Conservation (phyloP, 2,888 invertebrate species). For the Cerceris ruficornis region DNA sequence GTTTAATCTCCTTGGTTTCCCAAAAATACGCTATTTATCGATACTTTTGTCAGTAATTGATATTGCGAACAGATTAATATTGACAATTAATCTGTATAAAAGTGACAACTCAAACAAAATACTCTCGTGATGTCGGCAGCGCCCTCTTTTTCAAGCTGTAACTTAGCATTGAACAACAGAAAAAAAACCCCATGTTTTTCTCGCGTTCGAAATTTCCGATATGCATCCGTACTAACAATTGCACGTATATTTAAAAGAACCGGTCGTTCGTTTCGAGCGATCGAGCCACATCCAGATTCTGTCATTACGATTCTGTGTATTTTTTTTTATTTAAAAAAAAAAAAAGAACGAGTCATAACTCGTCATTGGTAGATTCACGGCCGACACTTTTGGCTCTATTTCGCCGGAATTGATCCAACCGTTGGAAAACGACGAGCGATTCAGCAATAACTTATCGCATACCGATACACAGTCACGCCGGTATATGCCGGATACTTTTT, state of each 20-base stretch:
- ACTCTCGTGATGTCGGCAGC: too few relatives aligned
- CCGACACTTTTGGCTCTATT: conserved; percentile 37
- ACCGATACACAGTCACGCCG: conserved; percentile 44
- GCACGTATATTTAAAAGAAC: too few relatives aligned
- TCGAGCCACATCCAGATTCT: neutral
- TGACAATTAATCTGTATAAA: too few relatives aligned
- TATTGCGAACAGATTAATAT: too few relatives aligned
- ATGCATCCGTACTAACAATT: conserved; percentile 1
- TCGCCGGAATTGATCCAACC: conserved; percentile 34
- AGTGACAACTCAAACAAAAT: too few relatives aligned
- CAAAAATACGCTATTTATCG: too few relatives aligned
- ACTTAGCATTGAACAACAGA: too few relatives aligned
- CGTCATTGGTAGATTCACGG: conserved; percentile 28
- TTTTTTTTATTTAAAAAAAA: conserved; percentile 17
- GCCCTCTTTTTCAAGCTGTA: too few relatives aligned
- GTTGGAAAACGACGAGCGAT: conserved; percentile 40
- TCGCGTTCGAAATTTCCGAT: neutral
- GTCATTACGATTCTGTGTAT: conserved; percentile 5
- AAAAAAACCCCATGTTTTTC: neutral
- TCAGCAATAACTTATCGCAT: conserved; percentile 62
- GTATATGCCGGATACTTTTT: conserved; percentile 46
- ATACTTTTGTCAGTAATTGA: too few relatives aligned
- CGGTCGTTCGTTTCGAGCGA: neutral
- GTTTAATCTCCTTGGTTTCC: too few relatives aligned
- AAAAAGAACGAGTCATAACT: conserved; percentile 17